phyloP scores from a whole-genome alignment of 2,113 vertebrate genomes.

The Embiotoca jacksoni region DNA sequence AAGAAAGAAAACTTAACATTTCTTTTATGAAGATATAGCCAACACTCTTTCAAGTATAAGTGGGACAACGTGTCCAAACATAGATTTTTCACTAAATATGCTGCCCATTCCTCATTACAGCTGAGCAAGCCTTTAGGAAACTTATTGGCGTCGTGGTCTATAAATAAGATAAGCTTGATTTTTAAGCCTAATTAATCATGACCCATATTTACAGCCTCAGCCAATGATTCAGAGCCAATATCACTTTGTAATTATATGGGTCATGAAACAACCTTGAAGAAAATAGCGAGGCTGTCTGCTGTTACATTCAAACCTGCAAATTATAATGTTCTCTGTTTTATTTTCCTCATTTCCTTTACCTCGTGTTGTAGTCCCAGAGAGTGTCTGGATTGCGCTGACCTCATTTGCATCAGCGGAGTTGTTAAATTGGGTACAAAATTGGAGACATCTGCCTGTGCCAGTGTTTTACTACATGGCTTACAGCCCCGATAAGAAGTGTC shows the following conservation, averaged over 20 bases:
- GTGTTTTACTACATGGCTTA: slow-evolving; percentile 49
- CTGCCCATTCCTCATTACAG: slow-evolving; percentile 57
- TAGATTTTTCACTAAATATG: slow-evolving; percentile 57
- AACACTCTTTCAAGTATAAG: slow-evolving; percentile 48
- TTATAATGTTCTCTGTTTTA: not conserved
- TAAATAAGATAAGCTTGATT: slow-evolving; percentile 63
- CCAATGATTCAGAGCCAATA: slow-evolving; percentile 16
- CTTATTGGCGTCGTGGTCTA: slow-evolving; percentile 41
- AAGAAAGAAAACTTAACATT: slow-evolving; percentile 4
- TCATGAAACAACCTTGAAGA: slow-evolving; percentile 34
- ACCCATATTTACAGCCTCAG: slow-evolving; percentile 47
- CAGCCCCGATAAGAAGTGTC: slow-evolving; percentile 27
- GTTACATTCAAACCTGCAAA: slow-evolving; percentile 4
- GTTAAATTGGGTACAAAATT: slow-evolving; percentile 49
- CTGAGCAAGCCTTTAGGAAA: slow-evolving; percentile 57
- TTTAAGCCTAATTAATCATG: slow-evolving; percentile 60
- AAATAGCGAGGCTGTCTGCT: not conserved
- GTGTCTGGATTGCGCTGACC: slow-evolving; percentile 33
- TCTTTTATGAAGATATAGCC: slow-evolving; percentile 23
- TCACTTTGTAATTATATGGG: slow-evolving; percentile 18
- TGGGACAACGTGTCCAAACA: slow-evolving; percentile 61
- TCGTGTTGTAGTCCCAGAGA: slow-evolving; percentile 15
- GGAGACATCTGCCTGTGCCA: slow-evolving; percentile 47
- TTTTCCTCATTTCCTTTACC: slow-evolving; percentile 6
- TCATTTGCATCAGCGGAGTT: slow-evolving; percentile 53